A percentile compares a stretch with the other conserved stretches of the same genome.
Conservation (phyloP, 30 jellyfish, hydroid and myxozoan genomes). For the Hydractinia symbiolongicarpus region DNA sequence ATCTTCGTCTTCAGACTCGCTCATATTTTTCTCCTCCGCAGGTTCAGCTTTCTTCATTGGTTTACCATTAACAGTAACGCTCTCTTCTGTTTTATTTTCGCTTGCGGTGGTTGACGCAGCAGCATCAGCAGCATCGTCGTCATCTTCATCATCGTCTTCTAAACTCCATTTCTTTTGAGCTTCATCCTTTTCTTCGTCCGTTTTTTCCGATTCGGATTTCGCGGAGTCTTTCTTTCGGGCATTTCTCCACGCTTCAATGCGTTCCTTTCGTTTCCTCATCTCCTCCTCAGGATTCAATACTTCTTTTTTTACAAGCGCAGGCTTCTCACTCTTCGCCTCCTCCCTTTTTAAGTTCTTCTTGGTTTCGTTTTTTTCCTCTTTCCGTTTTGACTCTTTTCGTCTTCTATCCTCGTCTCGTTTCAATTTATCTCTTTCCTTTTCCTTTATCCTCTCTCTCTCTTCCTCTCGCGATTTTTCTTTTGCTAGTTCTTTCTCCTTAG, state of each 20-base stretch:
- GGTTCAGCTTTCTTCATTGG: neutral
- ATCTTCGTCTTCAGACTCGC: slow-evolving; percentile 50
- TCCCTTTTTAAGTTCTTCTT: neutral
- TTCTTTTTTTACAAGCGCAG: neutral
- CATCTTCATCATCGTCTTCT: slow-evolving; percentile 94
- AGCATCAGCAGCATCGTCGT: slow-evolving; percentile 34
- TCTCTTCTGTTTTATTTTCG: neutral
- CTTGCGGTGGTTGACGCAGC: neutral
- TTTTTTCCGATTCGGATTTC: slow-evolving; percentile 14
- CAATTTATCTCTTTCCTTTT: slow-evolving; percentile 13
- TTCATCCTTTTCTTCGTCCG: neutral
- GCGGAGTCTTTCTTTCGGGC: slow-evolving; percentile 55
- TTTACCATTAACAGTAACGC: neutral
- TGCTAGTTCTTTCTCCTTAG: slow-evolving; percentile 12
- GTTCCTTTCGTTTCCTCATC: slow-evolving; percentile 80
- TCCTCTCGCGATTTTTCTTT: slow-evolving; percentile 16
- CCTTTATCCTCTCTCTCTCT: slow-evolving; percentile 24
- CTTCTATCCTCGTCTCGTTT: slow-evolving; percentile 21
- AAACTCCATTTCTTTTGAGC: slow-evolving; percentile 61
- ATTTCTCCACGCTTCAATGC: slow-evolving; percentile 96
- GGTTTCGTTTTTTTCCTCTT: slow-evolving; percentile 25
- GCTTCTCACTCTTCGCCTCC: neutral
- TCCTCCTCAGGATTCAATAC: slow-evolving; percentile 76
- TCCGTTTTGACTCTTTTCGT: slow-evolving; percentile 9
- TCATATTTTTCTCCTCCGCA: slow-evolving; percentile 5